Conservation (phyloP, 2,797 vertebrate species). For the Betta splendens region DNA sequence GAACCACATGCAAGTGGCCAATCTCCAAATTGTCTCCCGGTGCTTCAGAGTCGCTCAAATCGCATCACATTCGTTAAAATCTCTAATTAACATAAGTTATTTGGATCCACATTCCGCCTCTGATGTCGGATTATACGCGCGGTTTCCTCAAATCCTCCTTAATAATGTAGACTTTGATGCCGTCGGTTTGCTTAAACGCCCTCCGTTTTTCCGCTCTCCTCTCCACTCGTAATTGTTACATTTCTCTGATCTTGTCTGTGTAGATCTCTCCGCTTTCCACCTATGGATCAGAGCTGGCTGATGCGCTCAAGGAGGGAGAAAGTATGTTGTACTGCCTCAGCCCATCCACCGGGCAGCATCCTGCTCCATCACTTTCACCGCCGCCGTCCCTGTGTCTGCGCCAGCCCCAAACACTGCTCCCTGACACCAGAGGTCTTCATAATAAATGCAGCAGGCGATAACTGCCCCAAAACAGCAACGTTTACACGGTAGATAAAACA, state of each 20-base stretch:
- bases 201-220: conserved; percentile 29
- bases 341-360: conserved; percentile 61
- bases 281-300: conserved; percentile 52
- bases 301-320: conserved; percentile 60
- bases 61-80: conserved; percentile 61
- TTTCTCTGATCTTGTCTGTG: conserved; percentile 58
- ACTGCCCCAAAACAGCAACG: conserved; percentile 1
- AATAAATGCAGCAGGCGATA: neutral
- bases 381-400: conserved; percentile 38
- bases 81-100: conserved; percentile 73
- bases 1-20: conserved; percentile 46
- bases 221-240: conserved; percentile 54
- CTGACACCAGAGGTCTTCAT: conserved; percentile 42
- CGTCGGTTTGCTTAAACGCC: conserved; percentile 51
- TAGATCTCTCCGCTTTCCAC: conserved; percentile 44
- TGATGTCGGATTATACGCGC: conserved; percentile 72
- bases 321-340: conserved; percentile 60
- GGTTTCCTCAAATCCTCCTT: conserved; percentile 70
- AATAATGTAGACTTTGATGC: conserved; percentile 67
- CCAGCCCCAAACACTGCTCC: conserved; percentile 36
- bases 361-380: conserved; percentile 51
- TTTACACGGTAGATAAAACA: neutral
- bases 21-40: conserved; percentile 32
- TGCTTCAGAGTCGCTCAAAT: conserved; percentile 53
- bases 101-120: conserved; percentile 68